A percentile compares a stretch with the other conserved stretches of the same genome.
These are phyloP conservation scores for Noctua fimbriata DNA, from an alignment of 2,888 invertebrate genomes.

Conservation along the genomic window DNA sequence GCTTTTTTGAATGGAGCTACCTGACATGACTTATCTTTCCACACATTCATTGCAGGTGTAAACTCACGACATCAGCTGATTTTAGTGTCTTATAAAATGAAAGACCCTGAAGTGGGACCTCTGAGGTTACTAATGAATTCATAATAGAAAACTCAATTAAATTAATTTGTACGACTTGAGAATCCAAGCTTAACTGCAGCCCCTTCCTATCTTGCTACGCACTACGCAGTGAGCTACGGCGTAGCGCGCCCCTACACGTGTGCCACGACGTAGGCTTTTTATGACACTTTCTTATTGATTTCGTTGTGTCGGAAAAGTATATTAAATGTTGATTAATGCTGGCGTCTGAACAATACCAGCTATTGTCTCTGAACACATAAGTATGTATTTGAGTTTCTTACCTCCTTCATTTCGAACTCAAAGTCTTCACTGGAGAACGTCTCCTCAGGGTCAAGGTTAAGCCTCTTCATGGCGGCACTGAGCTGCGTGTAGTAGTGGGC, in stretches of 20 bases:
- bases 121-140: too few relatives aligned
- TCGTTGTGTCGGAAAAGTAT: background rate
- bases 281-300: background rate
- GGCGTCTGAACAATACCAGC: background rate
- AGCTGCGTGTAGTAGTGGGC: conserved; percentile 73
- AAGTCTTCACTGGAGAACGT: conserved; percentile 76
- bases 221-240: conserved; percentile 23
- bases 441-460: conserved; percentile 70
- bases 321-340: background rate
- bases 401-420: conserved; percentile 75
- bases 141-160: too few relatives aligned
- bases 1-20: too few relatives aligned
- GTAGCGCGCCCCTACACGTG: conserved; percentile 14
- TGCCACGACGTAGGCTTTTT: conserved; percentile 3
- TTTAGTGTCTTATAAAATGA: too few relatives aligned
- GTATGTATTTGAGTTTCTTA: conserved; percentile 42
- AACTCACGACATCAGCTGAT: too few relatives aligned
- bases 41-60: too few relatives aligned
- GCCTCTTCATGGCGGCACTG: conserved; percentile 66
- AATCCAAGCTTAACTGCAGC: background rate
- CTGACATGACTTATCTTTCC: too few relatives aligned
- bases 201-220: background rate
- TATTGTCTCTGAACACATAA: background rate
- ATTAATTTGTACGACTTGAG: too few relatives aligned
- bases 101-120: too few relatives aligned